Conservation (phyloP, 2,888 invertebrate genomes). For the Plebejus melissa region DNA sequence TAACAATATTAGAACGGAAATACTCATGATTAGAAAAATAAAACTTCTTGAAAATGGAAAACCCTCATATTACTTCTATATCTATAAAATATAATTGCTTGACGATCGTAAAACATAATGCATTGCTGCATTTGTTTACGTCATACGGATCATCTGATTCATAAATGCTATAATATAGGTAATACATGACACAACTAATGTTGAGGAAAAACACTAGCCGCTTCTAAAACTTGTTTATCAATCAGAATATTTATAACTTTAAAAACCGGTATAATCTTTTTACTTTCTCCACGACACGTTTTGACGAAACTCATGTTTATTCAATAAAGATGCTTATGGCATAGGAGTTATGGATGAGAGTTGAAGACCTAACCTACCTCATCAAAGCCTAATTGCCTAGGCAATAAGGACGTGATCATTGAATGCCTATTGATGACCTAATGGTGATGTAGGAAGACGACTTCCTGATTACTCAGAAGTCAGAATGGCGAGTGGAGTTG, state of each 20-base stretch:
- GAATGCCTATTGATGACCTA: slow-evolving; percentile 44
- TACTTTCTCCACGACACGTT: slow-evolving; percentile 1
- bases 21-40: too few species aligned
- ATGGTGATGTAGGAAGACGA: slow-evolving; percentile 42
- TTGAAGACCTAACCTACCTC: neutral
- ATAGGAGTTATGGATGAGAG: neutral
- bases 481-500: slow-evolving; percentile 40
- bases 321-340: neutral
- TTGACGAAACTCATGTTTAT: neutral
- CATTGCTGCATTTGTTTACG: slow-evolving; percentile 14
- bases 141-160: slow-evolving; percentile 5
- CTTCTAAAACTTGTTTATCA: neutral
- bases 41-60: neutral
- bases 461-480: slow-evolving; percentile 49
- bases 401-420: slow-evolving; percentile 45
- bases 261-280: slow-evolving; percentile 4
- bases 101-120: neutral
- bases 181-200: slow-evolving; percentile 5
- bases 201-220: neutral
- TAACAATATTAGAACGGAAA: too few species aligned
- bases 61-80: neutral
- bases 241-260: neutral
- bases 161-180: neutral
- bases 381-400: slow-evolving; percentile 31
- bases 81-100: neutral